Evolutionary conservation across 1,140 invertebrate species (phyloP).

Genomic region (Leptopilina boulardi): DNA sequence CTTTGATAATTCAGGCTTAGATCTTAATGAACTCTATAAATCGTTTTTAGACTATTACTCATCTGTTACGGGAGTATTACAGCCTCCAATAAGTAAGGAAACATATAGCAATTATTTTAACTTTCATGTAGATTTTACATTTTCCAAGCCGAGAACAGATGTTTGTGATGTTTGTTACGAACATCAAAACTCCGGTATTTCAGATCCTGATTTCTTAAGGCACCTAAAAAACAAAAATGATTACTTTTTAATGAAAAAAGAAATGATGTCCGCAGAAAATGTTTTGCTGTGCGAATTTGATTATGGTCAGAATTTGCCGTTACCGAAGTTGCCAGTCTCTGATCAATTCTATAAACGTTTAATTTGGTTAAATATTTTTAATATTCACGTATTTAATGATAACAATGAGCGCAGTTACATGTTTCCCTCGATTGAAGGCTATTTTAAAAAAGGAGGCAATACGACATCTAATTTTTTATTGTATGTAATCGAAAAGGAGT

Average conservation of each 20-base stretch:
- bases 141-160: slow-evolving; percentile 7
- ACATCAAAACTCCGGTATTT: background rate
- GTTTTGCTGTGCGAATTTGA: slow-evolving; percentile 21
- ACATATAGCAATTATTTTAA: slow-evolving; percentile 16
- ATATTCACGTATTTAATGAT: slow-evolving; percentile 1
- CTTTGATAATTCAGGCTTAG: slow-evolving; percentile 16
- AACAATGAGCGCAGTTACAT: background rate
- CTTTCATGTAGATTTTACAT: background rate
- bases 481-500: background rate
- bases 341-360: slow-evolving; percentile 33
- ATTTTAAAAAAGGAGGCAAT: background rate
- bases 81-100: background rate
- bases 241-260: slow-evolving; percentile 3
- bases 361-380: slow-evolving; percentile 30
- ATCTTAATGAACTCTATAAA: background rate
- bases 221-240: slow-evolving; percentile 8
- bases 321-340: slow-evolving; percentile 10
- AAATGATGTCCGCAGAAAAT: background rate
- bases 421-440: background rate
- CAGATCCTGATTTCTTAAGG: slow-evolving; percentile 2
- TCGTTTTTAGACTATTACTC: slow-evolving; percentile 2
- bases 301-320: slow-evolving; percentile 7
- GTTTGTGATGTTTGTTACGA: slow-evolving; percentile 9
- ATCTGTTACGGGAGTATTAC: background rate
- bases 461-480: background rate